Conservation (phyloP, 35 echinoderm and acorn worm genomes). For the Stichopus chloronotus region DNA sequence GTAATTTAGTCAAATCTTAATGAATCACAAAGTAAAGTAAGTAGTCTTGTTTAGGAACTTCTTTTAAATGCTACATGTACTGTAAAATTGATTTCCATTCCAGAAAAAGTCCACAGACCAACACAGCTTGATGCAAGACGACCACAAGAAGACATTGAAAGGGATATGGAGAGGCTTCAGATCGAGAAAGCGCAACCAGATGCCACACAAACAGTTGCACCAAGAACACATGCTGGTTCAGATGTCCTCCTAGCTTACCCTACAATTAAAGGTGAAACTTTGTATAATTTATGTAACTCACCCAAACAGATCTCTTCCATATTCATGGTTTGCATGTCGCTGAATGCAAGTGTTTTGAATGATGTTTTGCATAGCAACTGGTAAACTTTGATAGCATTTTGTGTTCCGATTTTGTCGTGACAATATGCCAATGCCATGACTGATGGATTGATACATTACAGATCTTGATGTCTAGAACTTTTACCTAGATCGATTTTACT, state of each 20-base stretch:
- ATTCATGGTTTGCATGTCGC: too few species aligned
- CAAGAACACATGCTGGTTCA: background rate
- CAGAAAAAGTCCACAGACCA: background rate
- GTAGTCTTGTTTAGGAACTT: background rate
- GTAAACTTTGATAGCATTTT: too few species aligned
- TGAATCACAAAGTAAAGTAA: too few species aligned
- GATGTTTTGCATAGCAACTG: too few species aligned
- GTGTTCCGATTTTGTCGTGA: too few species aligned
- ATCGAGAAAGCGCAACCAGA: background rate
- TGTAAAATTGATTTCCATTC: background rate
- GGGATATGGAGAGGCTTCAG: background rate
- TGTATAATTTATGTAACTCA: background rate
- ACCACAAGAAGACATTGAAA: slow-evolving; percentile 15
- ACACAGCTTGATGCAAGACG: slow-evolving; percentile 21
- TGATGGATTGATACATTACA: too few species aligned
- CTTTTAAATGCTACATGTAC: too few species aligned
- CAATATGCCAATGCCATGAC: too few species aligned
- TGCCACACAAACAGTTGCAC: background rate
- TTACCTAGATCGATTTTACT: too few species aligned
- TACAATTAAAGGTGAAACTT: slow-evolving; percentile 9
- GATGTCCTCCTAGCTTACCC: background rate
- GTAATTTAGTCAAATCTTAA: too few species aligned
- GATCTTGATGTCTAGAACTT: too few species aligned
- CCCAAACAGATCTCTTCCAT: background rate
- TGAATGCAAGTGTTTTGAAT: too few species aligned